These are phyloP conservation scores for Carcharodon carcharias DNA, from an alignment of 2,797 vertebrate genomes.

Conservation along the genomic window DNA sequence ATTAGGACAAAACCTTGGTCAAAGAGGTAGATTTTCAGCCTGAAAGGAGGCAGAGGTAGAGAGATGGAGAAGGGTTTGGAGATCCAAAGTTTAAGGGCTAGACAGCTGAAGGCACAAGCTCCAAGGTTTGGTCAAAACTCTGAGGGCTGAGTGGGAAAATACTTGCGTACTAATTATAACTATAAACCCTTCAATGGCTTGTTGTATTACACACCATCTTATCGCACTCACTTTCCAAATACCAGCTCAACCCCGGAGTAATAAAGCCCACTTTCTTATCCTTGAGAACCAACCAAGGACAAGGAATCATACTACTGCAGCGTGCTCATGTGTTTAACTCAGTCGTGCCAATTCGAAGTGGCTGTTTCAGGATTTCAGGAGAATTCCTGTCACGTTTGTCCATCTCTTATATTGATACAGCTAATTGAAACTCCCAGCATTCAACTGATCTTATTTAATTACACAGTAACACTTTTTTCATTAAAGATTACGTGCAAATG, in stretches of 20 bases:
- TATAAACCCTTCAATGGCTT: background rate
- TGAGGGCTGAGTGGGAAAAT: background rate
- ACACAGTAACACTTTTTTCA: background rate
- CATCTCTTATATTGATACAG: background rate
- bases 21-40: no score
- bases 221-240: background rate
- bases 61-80: background rate
- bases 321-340: background rate
- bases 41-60: no score
- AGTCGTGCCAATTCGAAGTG: background rate
- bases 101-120: background rate
- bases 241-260: background rate
- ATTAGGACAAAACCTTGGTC: no score
- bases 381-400: background rate
- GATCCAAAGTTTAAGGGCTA: background rate
- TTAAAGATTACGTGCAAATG: background rate
- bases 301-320: background rate
- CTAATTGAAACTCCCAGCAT: constrained; percentile 20
- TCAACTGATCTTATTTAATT: background rate
- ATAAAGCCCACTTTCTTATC: background rate
- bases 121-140: background rate
- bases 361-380: background rate
- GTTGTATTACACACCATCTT: background rate
- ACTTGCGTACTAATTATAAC: background rate
- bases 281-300: background rate